Base-by-base conservation (phyloP, 1,140 invertebrate genomes). In the Spodoptera frugiperda region DNA sequence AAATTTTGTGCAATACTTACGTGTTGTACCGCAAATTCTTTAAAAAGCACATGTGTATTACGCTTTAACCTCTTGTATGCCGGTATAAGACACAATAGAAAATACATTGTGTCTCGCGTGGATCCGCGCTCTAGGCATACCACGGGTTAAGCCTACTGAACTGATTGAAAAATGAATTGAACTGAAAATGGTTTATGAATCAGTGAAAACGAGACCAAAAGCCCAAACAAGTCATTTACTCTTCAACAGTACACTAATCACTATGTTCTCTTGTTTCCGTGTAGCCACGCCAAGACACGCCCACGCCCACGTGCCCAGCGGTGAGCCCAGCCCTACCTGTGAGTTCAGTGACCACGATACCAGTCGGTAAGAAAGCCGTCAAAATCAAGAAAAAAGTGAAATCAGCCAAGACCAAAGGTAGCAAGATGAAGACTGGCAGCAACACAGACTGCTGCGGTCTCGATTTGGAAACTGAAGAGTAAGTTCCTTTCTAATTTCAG, bases 251-350 rank as follows among this genome's bases (percentile, higher is more conserved):
- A 39, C 11, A 17, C 46, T 48, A 71, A 54, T 17, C 11, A 17
- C 46, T 48, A 71, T 44, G 46, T 71, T 76, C 11, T 54, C n/a
- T 75, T 63, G 68, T 30, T 78, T 78, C 54, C 78, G 15, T 71
- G 15, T 79, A 92, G 91, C 84, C 89, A 15, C 87, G 88, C 8
- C 87, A 90, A 82, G 87, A 90, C 19, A 88, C 87, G 1, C 85
- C 85, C 10, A 87, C 87, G 63, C 91, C 89, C 1, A 87, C 89
- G 0, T 85, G 90, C 44, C 89, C 89, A 55, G 86, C 85, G 33
- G 84, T 89, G 51, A 92, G 89, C 14, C 90, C 91, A 6, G 88
- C 89, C 39, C 76, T 91, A 51, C 91, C 90, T 6, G 90, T 92
- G 2, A 91, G 89, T 67, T 91, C 91, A 11, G 88, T 89, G 9